A percentile compares a stretch with the other conserved stretches of the same genome.
Evolutionary conservation across 2,113 vertebrate genomes (phyloP).

Genomic region (Chitala chitala): DNA sequence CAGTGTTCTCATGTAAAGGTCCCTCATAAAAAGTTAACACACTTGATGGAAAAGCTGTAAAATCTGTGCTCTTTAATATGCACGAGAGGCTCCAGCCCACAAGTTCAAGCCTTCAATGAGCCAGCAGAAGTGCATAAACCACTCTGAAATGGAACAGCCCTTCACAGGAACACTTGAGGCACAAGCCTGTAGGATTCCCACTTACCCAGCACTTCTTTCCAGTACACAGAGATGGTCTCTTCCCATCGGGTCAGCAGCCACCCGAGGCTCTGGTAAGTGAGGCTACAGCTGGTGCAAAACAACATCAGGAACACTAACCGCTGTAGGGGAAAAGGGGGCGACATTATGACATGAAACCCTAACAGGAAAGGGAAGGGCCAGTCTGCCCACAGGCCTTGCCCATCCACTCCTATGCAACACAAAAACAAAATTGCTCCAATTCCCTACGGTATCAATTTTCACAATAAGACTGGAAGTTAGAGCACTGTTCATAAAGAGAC

Average conservation of each 20-base stretch:
- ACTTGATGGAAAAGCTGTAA: too few relatives aligned
- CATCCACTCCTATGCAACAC: neutral
- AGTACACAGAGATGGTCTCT: slow-evolving; percentile 31
- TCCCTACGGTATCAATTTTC: neutral
- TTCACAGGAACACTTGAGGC: too few relatives aligned
- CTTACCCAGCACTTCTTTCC: slow-evolving; percentile 40
- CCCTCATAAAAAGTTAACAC: too few relatives aligned
- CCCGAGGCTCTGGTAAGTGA: slow-evolving; percentile 36
- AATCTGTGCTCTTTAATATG: too few relatives aligned
- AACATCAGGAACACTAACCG: slow-evolving; percentile 35
- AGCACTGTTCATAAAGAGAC: too few relatives aligned
- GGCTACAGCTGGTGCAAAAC: slow-evolving; percentile 25
- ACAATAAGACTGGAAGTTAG: neutral
- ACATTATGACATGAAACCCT: neutral
- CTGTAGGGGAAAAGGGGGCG: slow-evolving; percentile 10
- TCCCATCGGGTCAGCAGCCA: slow-evolving; percentile 34
- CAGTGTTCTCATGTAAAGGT: too few relatives aligned
- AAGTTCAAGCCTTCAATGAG: neutral
- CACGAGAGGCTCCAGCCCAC: neutral
- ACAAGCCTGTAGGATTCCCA: neutral
- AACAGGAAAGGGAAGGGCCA: neutral
- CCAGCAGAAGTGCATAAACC: neutral
- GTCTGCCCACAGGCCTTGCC: neutral
- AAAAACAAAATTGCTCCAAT: neutral
- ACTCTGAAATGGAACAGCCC: neutral